A percentile compares a stretch with the other conserved stretches of the same genome.
Evolutionary conservation across 2,797 vertebrate genomes (phyloP).

Genomic region (Rhodeus uyekii): DNA sequence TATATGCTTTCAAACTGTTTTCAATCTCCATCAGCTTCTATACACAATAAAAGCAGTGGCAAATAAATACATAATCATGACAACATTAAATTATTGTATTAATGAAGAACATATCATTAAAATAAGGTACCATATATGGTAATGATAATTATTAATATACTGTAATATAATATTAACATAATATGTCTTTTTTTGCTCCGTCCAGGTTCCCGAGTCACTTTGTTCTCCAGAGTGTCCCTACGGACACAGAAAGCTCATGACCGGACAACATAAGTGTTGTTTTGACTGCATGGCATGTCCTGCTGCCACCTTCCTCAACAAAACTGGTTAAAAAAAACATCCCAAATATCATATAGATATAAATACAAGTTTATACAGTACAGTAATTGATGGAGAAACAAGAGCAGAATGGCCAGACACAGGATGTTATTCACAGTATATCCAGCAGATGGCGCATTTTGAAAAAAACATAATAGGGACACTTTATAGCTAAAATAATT

Average conservation of each 20-base stretch:
- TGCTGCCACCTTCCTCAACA: slow-evolving; percentile 80
- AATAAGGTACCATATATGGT: not conserved
- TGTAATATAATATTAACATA: no score
- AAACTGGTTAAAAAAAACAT: slow-evolving; percentile 69
- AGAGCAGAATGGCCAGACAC: not conserved
- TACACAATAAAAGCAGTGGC: not conserved
- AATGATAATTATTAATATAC: no score
- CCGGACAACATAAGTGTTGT: slow-evolving; percentile 79
- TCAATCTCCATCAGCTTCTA: not conserved
- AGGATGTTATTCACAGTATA: slow-evolving; percentile 7
- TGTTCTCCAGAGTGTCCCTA: slow-evolving; percentile 77
- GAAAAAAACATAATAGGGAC: no score
- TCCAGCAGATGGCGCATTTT: slow-evolving; percentile 62
- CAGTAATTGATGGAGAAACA: not conserved
- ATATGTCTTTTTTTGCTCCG: no score
- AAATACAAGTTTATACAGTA: not conserved
- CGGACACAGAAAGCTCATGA: slow-evolving; percentile 73
- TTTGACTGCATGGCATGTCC: slow-evolving; percentile 80
- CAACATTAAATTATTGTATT: not conserved
- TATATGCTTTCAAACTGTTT: not conserved
- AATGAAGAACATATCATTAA: not conserved
- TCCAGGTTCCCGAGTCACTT: slow-evolving; percentile 73
- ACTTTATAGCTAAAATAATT: not conserved
- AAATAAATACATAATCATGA: not conserved
- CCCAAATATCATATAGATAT: not conserved